Base-by-base conservation (phyloP, 2,888 invertebrate species). In the Dexiosoma caninum region DNA sequence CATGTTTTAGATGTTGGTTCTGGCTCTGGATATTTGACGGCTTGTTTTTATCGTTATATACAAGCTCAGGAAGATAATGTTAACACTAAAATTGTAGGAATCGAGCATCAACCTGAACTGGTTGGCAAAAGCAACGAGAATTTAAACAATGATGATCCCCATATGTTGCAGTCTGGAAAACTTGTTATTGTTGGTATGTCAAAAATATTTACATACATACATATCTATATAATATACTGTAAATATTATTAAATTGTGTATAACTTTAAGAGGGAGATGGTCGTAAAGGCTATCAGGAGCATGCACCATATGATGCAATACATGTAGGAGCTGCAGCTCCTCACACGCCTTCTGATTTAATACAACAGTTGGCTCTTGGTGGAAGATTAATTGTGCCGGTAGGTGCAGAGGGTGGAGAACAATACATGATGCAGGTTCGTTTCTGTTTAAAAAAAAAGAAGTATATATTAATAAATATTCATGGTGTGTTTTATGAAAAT, bases 351-450 rank as follows among this genome's bases (percentile, higher is more conserved):
- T 92, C 94, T 89, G 92, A 93, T 84, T 93, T 96, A 88, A 85
- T 92, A 91, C 91, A 88, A 46, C 90, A 90, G 67, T 78, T 90
- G 44, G 87, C 87, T 59, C 87, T 87, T 14, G 89, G 98, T 14
- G 99, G 99, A 5, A 92, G 99, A 60, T 92, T 99, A 80, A 94
- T 97, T 84, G 94, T 98, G 30, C 98, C 98, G 0, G 95, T 98
- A 23, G 98, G 98, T 1, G 95, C 95, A 1, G 94, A 95, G 85
- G 95, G 95, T 37, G 95, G 95, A 0, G 95, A 95, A 87, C 98
- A 98, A 90, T 94, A 95, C 87, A 92, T 99, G 85, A 94, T 95
- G 88, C 94, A 94, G 92, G 93, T 93, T 83, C 69, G 78, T 42
- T 30, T 21, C 12, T 37, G 0, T 35, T 4, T 23, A 9, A n/a